Base-by-base conservation (phyloP, 2,113 vertebrate species). In the Epinephelus fuscoguttatus region DNA sequence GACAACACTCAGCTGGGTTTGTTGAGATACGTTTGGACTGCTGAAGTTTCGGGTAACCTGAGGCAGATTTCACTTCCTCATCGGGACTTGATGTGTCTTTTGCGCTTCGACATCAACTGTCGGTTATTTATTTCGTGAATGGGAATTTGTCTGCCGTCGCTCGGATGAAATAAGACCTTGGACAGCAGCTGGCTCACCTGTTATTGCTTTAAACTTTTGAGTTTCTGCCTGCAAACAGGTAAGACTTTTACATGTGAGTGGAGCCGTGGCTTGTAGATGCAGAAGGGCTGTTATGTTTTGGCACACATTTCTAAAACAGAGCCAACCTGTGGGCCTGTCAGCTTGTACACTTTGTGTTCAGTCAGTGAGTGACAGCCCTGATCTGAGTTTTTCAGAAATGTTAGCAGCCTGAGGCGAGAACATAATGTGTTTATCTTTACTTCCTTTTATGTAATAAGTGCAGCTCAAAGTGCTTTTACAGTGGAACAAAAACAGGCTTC, bases 161-260 rank as follows among this genome's bases (percentile, higher is more conserved):
- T 74, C 11, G 23, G 57, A 90, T 90, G 91, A 88, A 66, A 57
- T 59, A 47, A 9, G 47, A 84, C 81, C 5, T 37, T 52, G 27
- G 19, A 3, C 30, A 61, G 84, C 73, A 60, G n/a, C 49, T 5
- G 21, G 23, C 59, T 79, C 83, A 75, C 59, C 81, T 84, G 61
- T 59, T 61, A 33, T 18, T 17, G 23, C 9, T 37, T 33, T 14
- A 23, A 55, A 68, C 33, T 17, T 9, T 7, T 47, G 56, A 8
- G 1, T 0, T 1, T 81, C 68, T 17, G 49, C 55, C 76, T 70
- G 45, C 79, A 71, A 66, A 75, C 75, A 86, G 91, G 93, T 94
- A 79, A 86, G 89, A 62, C 10, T 47, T 64, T 33, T 30, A 47
- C 70, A 71, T 33, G 4, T 40, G 45, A n/a, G 19, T 21, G 1